Base-by-base conservation (phyloP, 2,888 invertebrate genomes). In the Amblyteles armatorius region DNA sequence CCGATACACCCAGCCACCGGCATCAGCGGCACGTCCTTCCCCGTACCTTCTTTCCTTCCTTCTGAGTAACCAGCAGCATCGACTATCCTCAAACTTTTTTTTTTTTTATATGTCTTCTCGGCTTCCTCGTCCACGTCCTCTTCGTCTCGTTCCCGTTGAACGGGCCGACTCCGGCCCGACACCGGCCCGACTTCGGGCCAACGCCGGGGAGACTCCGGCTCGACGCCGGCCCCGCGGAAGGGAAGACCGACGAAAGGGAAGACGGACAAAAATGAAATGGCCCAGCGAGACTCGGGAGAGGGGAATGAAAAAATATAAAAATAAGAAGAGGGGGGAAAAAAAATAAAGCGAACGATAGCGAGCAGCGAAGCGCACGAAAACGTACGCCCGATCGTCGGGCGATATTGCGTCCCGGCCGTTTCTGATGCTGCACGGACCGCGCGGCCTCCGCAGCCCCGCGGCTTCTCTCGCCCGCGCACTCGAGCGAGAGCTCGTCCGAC, bases 1-100 rank as follows among this genome's bases (percentile, higher is more conserved):
- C 73, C 79, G 72, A 74, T 73, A 77, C 57, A 72, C 77, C 68
- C 48, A 55, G 44, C 72, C 71, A 73, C n/a, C 81, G 73, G 60
- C 76, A 65, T 57, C 76, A 44, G 80, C 76, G 72, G 63, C 77
- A 76, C 71, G 85, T 85, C 71, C 83, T 79, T 83, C 80, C 82
- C 73, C 74, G 44, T 69, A 40, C 81, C 60, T 69, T 74, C 48
- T 55, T 73, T 78, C 77, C 63, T 78, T 81, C 81, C 79, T 74
- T 74, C 63, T 63, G 63, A 63, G 63, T 63, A 74, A 36, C 57
- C 72, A n/a, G 5, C 63, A 60, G 29, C 74, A 44, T 29, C 16
- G 48, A 26, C 48, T 19, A n/a, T 55, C n/a, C 22, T 55, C 36
- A 29, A 52, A 3, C 40, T 50, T 69, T 26, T 52, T 52, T 9